Percentiles rank a stretch among this genome's conserved stretches.
Evolutionary conservation across 2,113 vertebrate genomes (phyloP).

Genomic region (Benitochromis conjunctus): DNA sequence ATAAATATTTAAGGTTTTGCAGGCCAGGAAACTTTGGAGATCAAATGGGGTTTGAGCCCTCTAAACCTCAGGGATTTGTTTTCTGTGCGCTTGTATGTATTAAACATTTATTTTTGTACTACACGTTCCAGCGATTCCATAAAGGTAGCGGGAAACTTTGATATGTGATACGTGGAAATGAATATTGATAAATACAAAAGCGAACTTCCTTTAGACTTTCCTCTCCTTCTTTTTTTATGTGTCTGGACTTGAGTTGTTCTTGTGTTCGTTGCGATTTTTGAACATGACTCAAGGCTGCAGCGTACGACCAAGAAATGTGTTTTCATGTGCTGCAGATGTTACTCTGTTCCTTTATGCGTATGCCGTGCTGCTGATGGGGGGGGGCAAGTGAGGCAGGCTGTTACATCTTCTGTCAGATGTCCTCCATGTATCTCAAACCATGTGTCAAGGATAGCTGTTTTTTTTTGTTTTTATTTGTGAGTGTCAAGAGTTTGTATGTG

Average conservation of each 20-base stretch:
- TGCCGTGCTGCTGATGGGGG: neutral
- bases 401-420: slow-evolving; percentile 30
- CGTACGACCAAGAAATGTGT: slow-evolving; percentile 4
- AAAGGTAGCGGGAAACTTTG: neutral
- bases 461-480: neutral
- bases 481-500: neutral
- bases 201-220: neutral
- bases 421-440: slow-evolving; percentile 11
- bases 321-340: slow-evolving; percentile 17
- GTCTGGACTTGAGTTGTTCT: neutral
- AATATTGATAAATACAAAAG: neutral
- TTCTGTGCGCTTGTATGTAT: neutral
- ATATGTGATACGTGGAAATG: neutral
- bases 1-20: neutral
- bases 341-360: neutral
- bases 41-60: neutral
- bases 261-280: neutral
- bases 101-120: neutral
- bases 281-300: neutral
- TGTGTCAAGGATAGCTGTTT: slow-evolving; percentile 20
- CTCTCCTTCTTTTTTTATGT: neutral
- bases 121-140: neutral
- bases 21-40: neutral
- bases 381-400: neutral
- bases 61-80: neutral